These are phyloP conservation scores for Chloromyia formosa DNA, from an alignment of 2,888 invertebrate species.

Conservation along the genomic window DNA sequence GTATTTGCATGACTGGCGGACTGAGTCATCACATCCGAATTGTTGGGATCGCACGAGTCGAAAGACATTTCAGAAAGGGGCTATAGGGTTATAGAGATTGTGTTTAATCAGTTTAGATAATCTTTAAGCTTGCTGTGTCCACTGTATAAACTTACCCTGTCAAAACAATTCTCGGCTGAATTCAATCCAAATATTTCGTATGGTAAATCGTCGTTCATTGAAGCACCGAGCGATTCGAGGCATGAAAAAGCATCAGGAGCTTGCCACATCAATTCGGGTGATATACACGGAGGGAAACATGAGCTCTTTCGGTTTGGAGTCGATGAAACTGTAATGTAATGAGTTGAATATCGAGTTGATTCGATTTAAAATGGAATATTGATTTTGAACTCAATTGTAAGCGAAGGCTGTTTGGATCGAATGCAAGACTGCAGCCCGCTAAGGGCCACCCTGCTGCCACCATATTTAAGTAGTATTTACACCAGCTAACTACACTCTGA, in stretches of 20 bases:
- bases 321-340: constrained; percentile 52
- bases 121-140: too few relatives aligned
- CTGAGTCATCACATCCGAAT: constrained; percentile 59
- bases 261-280: constrained; percentile 62
- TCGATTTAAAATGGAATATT: background rate
- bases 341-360: background rate
- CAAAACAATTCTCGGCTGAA: constrained; percentile 60
- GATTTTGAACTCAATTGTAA: too few relatives aligned
- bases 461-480: too few relatives aligned
- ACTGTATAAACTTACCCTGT: constrained; percentile 60
- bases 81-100: constrained; percentile 50
- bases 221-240: constrained; percentile 61
- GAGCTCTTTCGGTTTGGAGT: constrained; percentile 61
- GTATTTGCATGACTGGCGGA: constrained; percentile 54
- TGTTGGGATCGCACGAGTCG: constrained; percentile 62
- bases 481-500: too few relatives aligned
- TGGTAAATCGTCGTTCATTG: constrained; percentile 61
- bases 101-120: background rate
- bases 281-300: constrained; percentile 55
- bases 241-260: constrained; percentile 63
- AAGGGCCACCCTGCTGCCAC: too few relatives aligned
- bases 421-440: too few relatives aligned
- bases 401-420: too few relatives aligned
- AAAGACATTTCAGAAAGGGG: constrained; percentile 64
- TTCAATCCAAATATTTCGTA: constrained; percentile 63